Evolutionary conservation across 2,113 vertebrate genomes (phyloP), one percentile per base, ranked within the genome.

Genomic region (Aegotheles bennettii): DNA sequence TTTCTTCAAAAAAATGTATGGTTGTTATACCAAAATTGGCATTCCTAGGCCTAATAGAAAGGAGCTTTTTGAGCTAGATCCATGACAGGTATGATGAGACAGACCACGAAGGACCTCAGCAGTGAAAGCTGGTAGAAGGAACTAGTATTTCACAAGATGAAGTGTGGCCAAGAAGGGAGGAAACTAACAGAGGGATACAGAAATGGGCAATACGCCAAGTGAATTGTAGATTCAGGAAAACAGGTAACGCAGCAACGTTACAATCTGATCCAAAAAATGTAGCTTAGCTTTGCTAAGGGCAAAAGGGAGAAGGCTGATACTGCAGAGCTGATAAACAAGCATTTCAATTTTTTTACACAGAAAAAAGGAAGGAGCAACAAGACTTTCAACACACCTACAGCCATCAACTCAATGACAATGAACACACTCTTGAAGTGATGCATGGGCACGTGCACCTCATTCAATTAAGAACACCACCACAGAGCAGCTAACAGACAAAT

Each of bases 401-500:
- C 40, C 48, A 93, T 54, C 48, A 89, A 80, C 45, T 85, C 61
- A 79, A 3, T 2, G 6, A 75, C 53, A 64, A 9, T 6, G 29
- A 91, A 15, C 40, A 65, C 33, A 5, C 2, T 28, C 23, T 50
- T 16, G 7, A 93, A 63, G 10, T 12, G 26, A 73, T 26, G 20
- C 26, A 51, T 0, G 2, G n/a, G 76, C 33, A 35, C 1, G 8
- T 77, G 36, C 5, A 45, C 10, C 61, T 71, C 1, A 0, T 16
- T 68, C 35, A 71, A 45, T 18, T n/a, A 80, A 26, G 45, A 89
- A 4, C 47, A 89, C 17, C 47, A 79, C 18, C 51, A 77, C 53
- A 48, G 29, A 65, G 50, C 75, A 79, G 13, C 59, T 74, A 64
- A 53, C 36, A 78, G 53, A 84, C 78, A 83, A 50, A 85, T 24